Evolutionary conservation across 2,113 vertebrate genomes (phyloP).

Genomic region (Bostrychus sinensis): DNA sequence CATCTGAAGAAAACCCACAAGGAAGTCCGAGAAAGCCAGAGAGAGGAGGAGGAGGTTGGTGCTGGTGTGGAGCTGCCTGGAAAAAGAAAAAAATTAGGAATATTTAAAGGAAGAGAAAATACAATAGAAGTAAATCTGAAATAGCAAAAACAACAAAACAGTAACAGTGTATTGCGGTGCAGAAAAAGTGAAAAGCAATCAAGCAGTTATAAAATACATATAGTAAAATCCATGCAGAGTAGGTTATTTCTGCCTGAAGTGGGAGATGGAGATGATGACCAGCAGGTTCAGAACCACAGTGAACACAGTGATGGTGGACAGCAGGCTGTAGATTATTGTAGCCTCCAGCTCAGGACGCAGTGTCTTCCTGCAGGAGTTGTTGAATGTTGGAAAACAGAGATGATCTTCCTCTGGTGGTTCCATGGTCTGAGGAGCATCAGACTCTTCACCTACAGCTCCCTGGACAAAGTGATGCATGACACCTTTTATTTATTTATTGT

Average conservation of each 20-base stretch:
- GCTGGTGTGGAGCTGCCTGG: slow-evolving; percentile 66
- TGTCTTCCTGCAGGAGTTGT: slow-evolving; percentile 33
- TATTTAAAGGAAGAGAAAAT: too few relatives aligned
- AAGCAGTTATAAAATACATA: not conserved
- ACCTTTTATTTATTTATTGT: too few relatives aligned
- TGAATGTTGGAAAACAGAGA: slow-evolving; percentile 29
- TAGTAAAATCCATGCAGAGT: too few relatives aligned
- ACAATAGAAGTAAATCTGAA: too few relatives aligned
- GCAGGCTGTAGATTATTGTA: not conserved
- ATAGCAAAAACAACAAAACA: too few relatives aligned
- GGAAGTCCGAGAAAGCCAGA: slow-evolving; percentile 24
- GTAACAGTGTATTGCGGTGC: too few relatives aligned
- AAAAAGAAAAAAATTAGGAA: not conserved
- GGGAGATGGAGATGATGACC: slow-evolving; percentile 48
- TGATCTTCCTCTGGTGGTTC: not conserved
- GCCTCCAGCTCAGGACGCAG: not conserved
- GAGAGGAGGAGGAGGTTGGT: slow-evolving; percentile 66
- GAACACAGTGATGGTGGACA: slow-evolving; percentile 24
- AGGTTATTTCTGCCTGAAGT: slow-evolving; percentile 30
- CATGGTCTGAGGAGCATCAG: slow-evolving; percentile 18
- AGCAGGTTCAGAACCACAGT: slow-evolving; percentile 35
- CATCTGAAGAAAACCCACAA: slow-evolving; percentile 19
- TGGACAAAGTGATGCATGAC: too few relatives aligned
- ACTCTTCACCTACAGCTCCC: too few relatives aligned
- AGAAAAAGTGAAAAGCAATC: too few relatives aligned